These are phyloP conservation scores for Brachionus asplanchnoidis DNA, from an alignment of 1,140 invertebrate species.

Conservation along the genomic window DNA sequence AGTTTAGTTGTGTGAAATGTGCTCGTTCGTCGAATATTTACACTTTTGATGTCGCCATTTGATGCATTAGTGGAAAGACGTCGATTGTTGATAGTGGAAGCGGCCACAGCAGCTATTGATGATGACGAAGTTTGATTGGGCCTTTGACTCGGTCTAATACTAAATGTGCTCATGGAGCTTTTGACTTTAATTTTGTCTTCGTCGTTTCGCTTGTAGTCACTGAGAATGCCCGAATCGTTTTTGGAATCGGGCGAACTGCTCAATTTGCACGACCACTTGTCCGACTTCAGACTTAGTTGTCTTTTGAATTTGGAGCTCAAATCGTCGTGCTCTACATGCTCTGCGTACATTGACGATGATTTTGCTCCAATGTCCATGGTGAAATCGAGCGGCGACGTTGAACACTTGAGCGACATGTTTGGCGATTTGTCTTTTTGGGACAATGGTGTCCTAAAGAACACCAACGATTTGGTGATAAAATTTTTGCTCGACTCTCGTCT, in stretches of 20 bases:
- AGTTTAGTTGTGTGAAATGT: constrained; percentile 16
- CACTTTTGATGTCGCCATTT: neutral
- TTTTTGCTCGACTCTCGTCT: neutral
- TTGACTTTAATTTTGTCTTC: neutral
- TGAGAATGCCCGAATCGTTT: constrained; percentile 14
- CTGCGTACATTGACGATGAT: neutral
- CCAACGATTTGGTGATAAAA: neutral
- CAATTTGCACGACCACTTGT: neutral
- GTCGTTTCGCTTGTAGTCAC: neutral
- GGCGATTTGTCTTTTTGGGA: neutral
- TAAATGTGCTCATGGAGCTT: constrained; percentile 1
- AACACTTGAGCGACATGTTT: neutral
- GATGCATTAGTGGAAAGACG: neutral
- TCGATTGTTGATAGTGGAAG: neutral
- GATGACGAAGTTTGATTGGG: neutral
- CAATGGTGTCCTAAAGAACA: neutral
- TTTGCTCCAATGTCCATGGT: neutral
- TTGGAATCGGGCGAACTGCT: neutral
- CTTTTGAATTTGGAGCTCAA: neutral
- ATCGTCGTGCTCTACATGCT: neutral
- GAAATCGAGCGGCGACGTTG: neutral
- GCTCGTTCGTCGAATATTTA: constrained; percentile 2
- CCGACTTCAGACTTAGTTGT: neutral
- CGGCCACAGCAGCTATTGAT: neutral
- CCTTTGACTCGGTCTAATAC: neutral